Conservation (phyloP, 2,113 vertebrate species). For the Cryptotis parvus region DNA sequence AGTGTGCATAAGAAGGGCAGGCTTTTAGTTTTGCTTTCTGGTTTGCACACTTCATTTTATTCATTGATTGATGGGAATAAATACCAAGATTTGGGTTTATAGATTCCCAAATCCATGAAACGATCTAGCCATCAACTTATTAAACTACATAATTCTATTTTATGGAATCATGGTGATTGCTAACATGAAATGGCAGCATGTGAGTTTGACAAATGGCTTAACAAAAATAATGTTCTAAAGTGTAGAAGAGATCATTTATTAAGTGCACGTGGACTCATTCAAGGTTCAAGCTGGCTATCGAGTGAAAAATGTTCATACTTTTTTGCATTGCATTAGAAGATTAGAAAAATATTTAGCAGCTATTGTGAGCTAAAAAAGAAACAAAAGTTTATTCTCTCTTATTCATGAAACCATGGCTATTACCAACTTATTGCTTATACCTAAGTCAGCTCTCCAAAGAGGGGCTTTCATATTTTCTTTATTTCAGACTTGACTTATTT, state of each 20-base stretch:
- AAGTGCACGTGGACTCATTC: constrained; percentile 52
- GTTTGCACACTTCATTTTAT: not conserved
- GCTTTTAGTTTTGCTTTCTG: not conserved
- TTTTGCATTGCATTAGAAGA: constrained; percentile 33
- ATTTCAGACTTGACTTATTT: not conserved
- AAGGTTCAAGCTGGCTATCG: constrained; percentile 25
- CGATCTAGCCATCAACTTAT: constrained; percentile 3
- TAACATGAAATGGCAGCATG: constrained; percentile 38
- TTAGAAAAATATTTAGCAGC: constrained; percentile 51
- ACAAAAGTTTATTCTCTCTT: constrained; percentile 13
- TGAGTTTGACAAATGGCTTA: constrained; percentile 59
- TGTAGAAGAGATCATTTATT: constrained; percentile 43
- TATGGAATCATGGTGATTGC: constrained; percentile 7
- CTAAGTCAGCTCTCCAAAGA: not conserved
- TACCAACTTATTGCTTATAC: not conserved
- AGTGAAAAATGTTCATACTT: constrained; percentile 2
- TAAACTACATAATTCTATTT: constrained; percentile 1
- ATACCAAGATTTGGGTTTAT: constrained; percentile 29
- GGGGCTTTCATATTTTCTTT: not conserved
- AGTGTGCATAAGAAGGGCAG: not conserved
- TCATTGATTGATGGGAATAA: constrained; percentile 30
- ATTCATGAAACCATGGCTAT: not conserved
- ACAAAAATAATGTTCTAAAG: constrained; percentile 42
- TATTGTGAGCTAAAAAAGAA: constrained; percentile 39
- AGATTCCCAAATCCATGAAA: not conserved